Percentiles rank a stretch among this genome's conserved stretches.
phyloP scores from a whole-genome alignment of 2,888 invertebrate genomes.

The Andrena flavipes region DNA sequence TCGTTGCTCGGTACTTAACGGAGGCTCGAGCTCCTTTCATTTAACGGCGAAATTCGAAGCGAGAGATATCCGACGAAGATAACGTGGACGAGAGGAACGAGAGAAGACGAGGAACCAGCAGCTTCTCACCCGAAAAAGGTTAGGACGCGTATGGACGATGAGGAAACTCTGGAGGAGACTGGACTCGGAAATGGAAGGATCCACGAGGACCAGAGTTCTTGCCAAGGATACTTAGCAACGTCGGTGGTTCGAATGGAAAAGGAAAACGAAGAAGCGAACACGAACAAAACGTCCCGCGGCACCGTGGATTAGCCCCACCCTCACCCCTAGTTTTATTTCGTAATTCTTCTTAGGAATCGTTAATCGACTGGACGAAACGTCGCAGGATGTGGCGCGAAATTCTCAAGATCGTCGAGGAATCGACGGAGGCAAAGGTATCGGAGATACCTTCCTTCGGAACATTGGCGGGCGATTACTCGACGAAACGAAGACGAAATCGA shows the following conservation, averaged over 20 bases:
- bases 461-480: slow-evolving; percentile 5
- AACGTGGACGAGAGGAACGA: not conserved
- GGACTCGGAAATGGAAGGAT: too few species aligned
- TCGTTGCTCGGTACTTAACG: slow-evolving; percentile 56
- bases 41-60: not conserved
- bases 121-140: too few species aligned
- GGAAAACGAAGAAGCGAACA: not conserved
- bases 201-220: too few species aligned
- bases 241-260: not conserved
- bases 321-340: slow-evolving; percentile 28
- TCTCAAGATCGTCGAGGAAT: slow-evolving; percentile 11
- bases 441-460: not conserved
- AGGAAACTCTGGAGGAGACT: too few species aligned
- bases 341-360: slow-evolving; percentile 23
- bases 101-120: not conserved
- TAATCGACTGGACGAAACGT: slow-evolving; percentile 18
- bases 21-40: slow-evolving; percentile 10
- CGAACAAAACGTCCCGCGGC: slow-evolving; percentile 2
- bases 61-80: not conserved
- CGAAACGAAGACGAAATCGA: not conserved
- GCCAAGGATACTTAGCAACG: not conserved
- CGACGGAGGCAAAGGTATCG: not conserved
- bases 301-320: slow-evolving; percentile 21
- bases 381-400: slow-evolving; percentile 16
- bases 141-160: too few species aligned